Conservation (phyloP, 2,888 invertebrate species). For the Sinotaia quadrata region DNA sequence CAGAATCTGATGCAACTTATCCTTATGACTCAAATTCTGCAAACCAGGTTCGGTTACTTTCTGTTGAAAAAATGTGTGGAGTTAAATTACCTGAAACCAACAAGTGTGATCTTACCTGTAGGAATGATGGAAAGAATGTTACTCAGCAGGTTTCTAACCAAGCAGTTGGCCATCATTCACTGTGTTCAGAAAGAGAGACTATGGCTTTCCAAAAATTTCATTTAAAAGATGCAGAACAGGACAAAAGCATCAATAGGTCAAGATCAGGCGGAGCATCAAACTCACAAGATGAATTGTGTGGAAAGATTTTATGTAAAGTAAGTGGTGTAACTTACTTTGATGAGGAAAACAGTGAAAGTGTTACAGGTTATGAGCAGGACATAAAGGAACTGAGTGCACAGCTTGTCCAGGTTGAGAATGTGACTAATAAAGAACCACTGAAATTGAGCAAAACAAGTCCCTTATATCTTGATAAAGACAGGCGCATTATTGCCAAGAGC, state of each 20-base stretch:
- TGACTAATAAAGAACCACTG: neutral
- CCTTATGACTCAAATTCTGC: conserved; percentile 1
- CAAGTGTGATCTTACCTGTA: neutral
- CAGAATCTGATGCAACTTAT: conserved; percentile 51
- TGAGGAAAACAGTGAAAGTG: neutral
- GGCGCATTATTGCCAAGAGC: conserved; percentile 26
- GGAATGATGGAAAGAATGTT: neutral
- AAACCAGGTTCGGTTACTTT: neutral
- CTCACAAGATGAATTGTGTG: neutral
- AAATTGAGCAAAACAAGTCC: neutral
- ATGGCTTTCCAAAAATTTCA: neutral
- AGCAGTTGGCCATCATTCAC: neutral
- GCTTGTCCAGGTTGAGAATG: neutral
- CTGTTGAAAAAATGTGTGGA: conserved; percentile 1
- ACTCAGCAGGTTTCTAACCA: neutral
- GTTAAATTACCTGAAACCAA: neutral
- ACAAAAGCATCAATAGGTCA: neutral
- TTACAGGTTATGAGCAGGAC: neutral
- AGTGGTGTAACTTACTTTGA: neutral
- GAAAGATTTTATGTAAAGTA: too few species aligned
- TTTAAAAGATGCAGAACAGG: neutral
- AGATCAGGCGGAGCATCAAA: neutral
- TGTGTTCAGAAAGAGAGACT: neutral
- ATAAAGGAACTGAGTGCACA: neutral
- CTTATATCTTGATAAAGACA: conserved; percentile 24